A percentile compares a stretch with the other conserved stretches of the same genome.
These are phyloP conservation scores for Camponotus vicinus DNA, from an alignment of 1,140 invertebrate species.

Conservation along the genomic window DNA sequence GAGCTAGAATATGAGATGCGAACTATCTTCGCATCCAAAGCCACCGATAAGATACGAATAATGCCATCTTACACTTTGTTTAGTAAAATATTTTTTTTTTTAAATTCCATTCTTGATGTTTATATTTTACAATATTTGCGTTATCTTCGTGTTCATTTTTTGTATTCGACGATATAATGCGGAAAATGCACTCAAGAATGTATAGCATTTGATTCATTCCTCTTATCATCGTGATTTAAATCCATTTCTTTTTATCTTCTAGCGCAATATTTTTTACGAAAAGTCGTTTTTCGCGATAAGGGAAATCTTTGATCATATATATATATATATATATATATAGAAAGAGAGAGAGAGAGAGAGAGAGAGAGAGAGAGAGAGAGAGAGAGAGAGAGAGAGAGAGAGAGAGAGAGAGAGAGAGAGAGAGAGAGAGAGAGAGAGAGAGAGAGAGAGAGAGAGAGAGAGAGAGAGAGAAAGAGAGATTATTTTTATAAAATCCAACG, in stretches of 20 bases:
- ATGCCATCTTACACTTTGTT: constrained; percentile 15
- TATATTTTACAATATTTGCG: background rate
- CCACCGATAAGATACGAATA: constrained; percentile 14
- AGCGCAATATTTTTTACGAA: too few relatives aligned
- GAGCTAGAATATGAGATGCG: background rate
- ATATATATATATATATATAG: too few relatives aligned
- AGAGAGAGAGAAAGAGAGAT: background rate
- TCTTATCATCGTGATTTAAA: background rate
- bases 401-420: too few relatives aligned
- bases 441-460: too few relatives aligned
- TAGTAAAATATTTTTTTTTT: background rate
- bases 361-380: too few relatives aligned
- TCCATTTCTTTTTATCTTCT: background rate
- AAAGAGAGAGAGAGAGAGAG: too few relatives aligned
- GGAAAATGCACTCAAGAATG: background rate
- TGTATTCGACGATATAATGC: background rate
- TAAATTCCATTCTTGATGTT: background rate
- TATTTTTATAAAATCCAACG: constrained; percentile 8
- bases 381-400: too few relatives aligned
- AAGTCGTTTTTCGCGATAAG: too few relatives aligned
- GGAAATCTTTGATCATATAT: background rate
- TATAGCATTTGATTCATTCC: background rate
- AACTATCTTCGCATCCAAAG: constrained; percentile 3
- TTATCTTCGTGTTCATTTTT: background rate
- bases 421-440: background rate